Evolutionary conservation across 2,888 invertebrate genomes (phyloP), one percentile per base, ranked within the genome.

Genomic region (Heteromurus nitidus): DNA sequence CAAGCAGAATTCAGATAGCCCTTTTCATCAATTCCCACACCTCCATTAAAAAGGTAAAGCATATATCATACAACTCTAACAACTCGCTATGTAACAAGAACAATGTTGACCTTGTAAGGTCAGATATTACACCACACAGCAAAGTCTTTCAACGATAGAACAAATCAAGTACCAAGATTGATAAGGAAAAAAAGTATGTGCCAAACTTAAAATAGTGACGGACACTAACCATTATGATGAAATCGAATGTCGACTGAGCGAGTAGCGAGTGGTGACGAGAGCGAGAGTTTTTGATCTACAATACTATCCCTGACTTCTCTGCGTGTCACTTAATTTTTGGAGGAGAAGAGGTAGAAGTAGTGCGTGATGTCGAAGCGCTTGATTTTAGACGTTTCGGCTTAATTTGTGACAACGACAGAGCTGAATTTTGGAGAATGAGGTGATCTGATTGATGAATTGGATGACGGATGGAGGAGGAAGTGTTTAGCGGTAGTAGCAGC

Each of bases 191-290:
- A 60, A 47, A 55, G 69, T 53, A 68, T 77, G 77, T 69, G 68
- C 77, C 77, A 77, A 77, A 77, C 77, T 77, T 69, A 77, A 77
- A 77, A 69, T 77, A 77, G 62, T 69, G 68, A 62, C 77, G 77
- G 77, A 77, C 77, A 77, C 77, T 77, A 77, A 77, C 77, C 77
- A 77, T 77, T 77, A 69, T 77, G 77, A 77, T 69, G 77, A 77
- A 47, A 69, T 77, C 64, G 77, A 77, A 77, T 69, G 69, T 67
- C 60, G 77, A 77, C 58, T 68, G 76, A 76, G 76, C 60, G 68
- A 76, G 77, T 68, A 76, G 76, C 60, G 68, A 76, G 77, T 68
- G 77, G 69, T 77, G 77, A 53, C 69, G 76, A 76, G 28, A 18
- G 36, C 36, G 36, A 36, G 75, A 75, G 75, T 58, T 68, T 76